Base-by-base conservation (phyloP, 2,113 vertebrate species). In the Corapipo altera region DNA sequence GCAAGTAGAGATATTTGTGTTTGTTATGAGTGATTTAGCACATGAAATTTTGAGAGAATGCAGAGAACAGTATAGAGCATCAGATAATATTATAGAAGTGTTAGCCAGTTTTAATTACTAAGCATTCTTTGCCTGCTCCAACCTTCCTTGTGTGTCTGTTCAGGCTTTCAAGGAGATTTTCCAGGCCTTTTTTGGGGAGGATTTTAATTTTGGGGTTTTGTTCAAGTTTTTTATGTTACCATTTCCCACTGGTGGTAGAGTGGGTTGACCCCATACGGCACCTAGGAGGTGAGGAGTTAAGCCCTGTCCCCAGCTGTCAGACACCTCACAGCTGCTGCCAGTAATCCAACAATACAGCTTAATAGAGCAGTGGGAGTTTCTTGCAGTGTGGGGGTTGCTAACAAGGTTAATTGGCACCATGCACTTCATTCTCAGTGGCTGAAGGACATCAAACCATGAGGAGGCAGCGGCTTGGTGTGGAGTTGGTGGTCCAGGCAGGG, bases 61-160 rank as follows among this genome's bases (percentile, higher is more conserved):
- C 88, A 84, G 88, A 57, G 49, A 54, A 71, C 41, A 85, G 15
- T 43, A 72, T 43, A 74, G 75, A 91, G 22, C 35, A 77, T 83
- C 43, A 70, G 59, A 88, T 66, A 85, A 35, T 58, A 12, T 73
- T 43, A 58, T 32, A 52, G 64, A 90, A 88, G 41, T 61, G 69
- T 80, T 80, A 88, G 43, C 55, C 55, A 83, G 24, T 95, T 94
- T 90, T 96, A 90, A 80, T 91, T 90, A 52, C 26, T 9, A 89
- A 62, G 23, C 44, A 71, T 88, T 95, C 51, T 83, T 88, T 33
- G 43, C 80, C 71, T 83, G 5, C 55, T 93, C 85, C 44, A 90
- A 52, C 39, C 32, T 86, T 67, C 48, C 11, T 61, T 83, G 23
- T 49, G 26, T 67, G 27, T 43, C 48, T 75, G 33, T 71, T 86